phyloP scores from a whole-genome alignment of 2,888 invertebrate genomes.

The Drosophila mimica region DNA sequence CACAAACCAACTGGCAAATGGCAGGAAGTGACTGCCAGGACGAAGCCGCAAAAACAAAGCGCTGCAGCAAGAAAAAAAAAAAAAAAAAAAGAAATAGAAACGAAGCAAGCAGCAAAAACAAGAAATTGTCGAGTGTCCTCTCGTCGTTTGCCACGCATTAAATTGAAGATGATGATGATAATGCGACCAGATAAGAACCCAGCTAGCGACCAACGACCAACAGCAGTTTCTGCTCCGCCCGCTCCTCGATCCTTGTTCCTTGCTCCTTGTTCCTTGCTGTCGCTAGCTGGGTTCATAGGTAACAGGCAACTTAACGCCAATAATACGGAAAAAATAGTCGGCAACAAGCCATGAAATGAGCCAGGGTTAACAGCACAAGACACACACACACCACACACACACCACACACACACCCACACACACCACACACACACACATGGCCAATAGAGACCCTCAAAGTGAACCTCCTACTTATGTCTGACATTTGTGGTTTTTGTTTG shows the following conservation, averaged over 20 bases:
- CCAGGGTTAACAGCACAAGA: conserved; percentile 1
- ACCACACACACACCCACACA: not conserved
- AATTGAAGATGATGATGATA: conserved; percentile 81
- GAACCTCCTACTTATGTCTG: conserved; percentile 15
- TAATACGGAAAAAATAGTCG: conserved; percentile 64
- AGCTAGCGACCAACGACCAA: conserved; percentile 6
- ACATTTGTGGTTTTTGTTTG: conserved; percentile 40
- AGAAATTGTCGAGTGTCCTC: conserved; percentile 74
- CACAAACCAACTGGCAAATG: conserved; percentile 53
- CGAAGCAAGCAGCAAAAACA: conserved; percentile 6
- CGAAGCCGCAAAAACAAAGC: conserved; percentile 58
- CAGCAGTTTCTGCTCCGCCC: not conserved
- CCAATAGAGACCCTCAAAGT: not conserved
- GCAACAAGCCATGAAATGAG: conserved; percentile 76
- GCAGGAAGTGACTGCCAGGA: conserved; percentile 64
- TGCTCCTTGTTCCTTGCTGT: not conserved
- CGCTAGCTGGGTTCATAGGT: conserved; percentile 64
- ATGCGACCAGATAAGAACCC: conserved; percentile 66
- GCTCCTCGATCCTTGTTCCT: not conserved
- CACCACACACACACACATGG: not conserved
- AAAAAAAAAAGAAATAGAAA: conserved; percentile 38
- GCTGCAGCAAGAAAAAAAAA: conserved; percentile 37
- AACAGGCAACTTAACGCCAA: conserved; percentile 78
- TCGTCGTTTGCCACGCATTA: conserved; percentile 75
- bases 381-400: not conserved